Percentiles rank a stretch among this genome's conserved stretches.
phyloP scores from a whole-genome alignment of 2,797 vertebrate species.

The Hippoglossus hippoglossus region DNA sequence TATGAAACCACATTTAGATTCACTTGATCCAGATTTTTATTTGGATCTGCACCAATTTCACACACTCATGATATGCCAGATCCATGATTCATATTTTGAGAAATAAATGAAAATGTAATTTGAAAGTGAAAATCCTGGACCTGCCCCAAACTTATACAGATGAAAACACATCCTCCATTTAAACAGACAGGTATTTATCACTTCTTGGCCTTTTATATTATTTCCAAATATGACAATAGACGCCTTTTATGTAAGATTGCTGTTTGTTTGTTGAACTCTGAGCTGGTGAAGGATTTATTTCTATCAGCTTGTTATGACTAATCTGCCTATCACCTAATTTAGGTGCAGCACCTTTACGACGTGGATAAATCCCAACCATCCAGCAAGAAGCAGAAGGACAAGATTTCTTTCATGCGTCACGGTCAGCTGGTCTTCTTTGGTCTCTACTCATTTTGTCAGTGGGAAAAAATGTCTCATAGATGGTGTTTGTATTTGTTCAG shows the following conservation, averaged over 20 bases:
- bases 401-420: constrained; percentile 40
- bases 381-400: constrained; percentile 64
- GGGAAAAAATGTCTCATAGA: not conserved
- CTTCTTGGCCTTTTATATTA: not conserved
- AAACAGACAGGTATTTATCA: not conserved
- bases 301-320: not conserved
- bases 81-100: no score
- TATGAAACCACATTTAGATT: no score
- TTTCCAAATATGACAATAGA: not conserved
- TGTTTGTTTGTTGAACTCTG: constrained; percentile 3
- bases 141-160: no score
- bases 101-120: not conserved
- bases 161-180: not conserved
- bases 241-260: not conserved
- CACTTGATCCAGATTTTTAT: no score
- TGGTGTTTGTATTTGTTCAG: constrained; percentile 52
- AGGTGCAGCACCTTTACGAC: constrained; percentile 87
- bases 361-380: constrained; percentile 46
- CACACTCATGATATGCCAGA: no score
- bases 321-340: not conserved
- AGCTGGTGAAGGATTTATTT: not conserved
- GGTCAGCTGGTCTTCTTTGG: constrained; percentile 60
- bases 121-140: no score
- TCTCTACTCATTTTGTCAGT: no score
- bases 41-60: no score